Evolutionary conservation across 2,113 vertebrate species (phyloP), one percentile per base, ranked within the genome.

Genomic region (Antigone vipio): DNA sequence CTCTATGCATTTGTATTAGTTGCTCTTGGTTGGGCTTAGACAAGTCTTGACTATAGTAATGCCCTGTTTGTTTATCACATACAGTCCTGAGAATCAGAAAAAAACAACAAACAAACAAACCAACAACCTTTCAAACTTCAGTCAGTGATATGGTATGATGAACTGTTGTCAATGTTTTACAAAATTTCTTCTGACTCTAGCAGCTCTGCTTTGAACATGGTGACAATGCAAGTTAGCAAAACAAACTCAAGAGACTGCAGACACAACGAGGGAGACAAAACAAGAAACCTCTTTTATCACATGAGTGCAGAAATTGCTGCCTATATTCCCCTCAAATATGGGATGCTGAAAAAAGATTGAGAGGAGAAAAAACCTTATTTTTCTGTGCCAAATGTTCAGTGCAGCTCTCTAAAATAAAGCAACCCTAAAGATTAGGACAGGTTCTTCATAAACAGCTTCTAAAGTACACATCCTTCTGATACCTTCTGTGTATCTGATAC

Each of bases 341-440:
- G 16, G 5, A 79, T 34, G 22, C 1, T 76, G 27, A 60, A 72
- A 59, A 71, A 88, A 64, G 4, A 9, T 26, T 53, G 13, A 53
- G 23, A 77, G 8, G 13, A 4, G 13, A 20, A 49, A 62, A 11
- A 0, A 0, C 1, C 8, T 6, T n/a, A 5, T 1, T 30, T 62
- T 64, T 68, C 40, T 69, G 22, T 4, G 3, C 18, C 79, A 81
- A 87, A 60, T 67, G 3, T 38, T 85, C 27, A 42, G 12, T 58
- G 16, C 6, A 34, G 8, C 9, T 85, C 42, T 80, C 35, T 63
- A 38, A 88, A 94, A 92, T 50, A 32, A 58, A 78, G 20, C 8
- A 72, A 29, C 12, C 14, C 10, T 75, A 44, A 77, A 81, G 16
- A 79, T 62, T 72, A 91, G n/a, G 26, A 88, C 34, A 64, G 14